A percentile compares a stretch with the other conserved stretches of the same genome.
phyloP scores from a whole-genome alignment of 2,888 invertebrate genomes.

The Calliphora vomitoria region DNA sequence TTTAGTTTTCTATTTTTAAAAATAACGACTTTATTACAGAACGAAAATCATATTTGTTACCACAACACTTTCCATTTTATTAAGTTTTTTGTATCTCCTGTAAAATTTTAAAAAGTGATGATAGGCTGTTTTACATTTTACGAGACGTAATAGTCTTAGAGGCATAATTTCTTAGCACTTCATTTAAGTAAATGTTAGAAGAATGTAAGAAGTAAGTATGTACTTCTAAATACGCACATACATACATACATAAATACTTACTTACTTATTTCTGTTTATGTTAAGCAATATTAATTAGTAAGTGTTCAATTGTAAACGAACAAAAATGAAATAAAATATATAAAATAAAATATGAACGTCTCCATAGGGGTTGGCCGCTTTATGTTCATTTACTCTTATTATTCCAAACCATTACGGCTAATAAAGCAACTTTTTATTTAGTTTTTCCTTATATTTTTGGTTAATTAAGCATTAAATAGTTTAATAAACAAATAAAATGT shows the following conservation, averaged over 20 bases:
- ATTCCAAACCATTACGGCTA: conserved; percentile 1
- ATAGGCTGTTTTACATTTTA: no score
- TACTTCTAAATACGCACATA: background rate
- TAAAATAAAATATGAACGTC: background rate
- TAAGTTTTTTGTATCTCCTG: no score
- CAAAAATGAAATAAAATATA: background rate
- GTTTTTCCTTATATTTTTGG: background rate
- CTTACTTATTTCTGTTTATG: background rate
- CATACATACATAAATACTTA: background rate
- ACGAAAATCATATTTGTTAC: no score
- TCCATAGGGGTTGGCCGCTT: conserved; percentile 14
- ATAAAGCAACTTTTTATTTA: conserved; percentile 5
- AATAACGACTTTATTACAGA: no score
- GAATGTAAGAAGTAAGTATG: background rate
- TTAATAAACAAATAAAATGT: conserved; percentile 37
- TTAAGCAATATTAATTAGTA: conserved; percentile 1
- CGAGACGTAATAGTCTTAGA: no score
- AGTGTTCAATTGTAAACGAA: conserved; percentile 30
- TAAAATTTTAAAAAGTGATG: no score
- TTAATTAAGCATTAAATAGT: conserved; percentile 45
- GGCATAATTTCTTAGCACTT: conserved; percentile 7
- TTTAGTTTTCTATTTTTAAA: no score
- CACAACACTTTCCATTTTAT: no score
- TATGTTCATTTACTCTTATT: conserved; percentile 36
- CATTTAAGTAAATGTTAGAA: background rate